Conservation (phyloP, 2,797 vertebrate genomes). For the Synanceia verrucosa region DNA sequence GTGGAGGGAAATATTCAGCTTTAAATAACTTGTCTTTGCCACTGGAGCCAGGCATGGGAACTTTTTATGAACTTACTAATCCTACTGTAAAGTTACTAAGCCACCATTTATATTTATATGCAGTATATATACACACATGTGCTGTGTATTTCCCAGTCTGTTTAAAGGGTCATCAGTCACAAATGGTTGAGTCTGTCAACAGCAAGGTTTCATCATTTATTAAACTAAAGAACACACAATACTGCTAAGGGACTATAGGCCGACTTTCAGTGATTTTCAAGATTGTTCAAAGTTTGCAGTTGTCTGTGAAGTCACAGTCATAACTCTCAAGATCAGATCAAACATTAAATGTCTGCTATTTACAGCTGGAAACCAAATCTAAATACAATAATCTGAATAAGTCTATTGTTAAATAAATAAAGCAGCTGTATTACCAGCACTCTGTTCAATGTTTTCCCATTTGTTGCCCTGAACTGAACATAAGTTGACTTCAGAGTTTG, state of each 20-base stretch:
- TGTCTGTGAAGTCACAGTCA: not conserved
- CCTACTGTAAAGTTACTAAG: not conserved
- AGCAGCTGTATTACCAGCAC: no score
- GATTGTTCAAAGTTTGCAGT: not conserved
- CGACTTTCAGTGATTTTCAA: slow-evolving; percentile 12
- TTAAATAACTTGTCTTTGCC: slow-evolving; percentile 1
- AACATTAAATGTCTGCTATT: not conserved
- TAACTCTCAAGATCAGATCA: not conserved
- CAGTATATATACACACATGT: no score
- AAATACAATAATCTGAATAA: not conserved
- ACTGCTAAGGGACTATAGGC: not conserved
- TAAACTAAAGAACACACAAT: not conserved
- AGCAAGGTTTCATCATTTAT: slow-evolving; percentile 3
- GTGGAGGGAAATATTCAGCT: slow-evolving; percentile 17
- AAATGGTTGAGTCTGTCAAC: slow-evolving; percentile 7
- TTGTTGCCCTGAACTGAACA: not conserved
- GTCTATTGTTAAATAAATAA: no score
- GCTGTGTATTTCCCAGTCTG: not conserved
- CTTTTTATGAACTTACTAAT: not conserved
- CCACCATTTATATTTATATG: no score
- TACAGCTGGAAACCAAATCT: slow-evolving; percentile 6
- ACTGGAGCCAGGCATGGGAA: not conserved
- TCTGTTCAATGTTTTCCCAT: not conserved
- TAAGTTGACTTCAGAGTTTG: not conserved
- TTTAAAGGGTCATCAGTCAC: not conserved